Conservation (phyloP, 2,888 invertebrate genomes). For the Nomada ferruginata region DNA sequence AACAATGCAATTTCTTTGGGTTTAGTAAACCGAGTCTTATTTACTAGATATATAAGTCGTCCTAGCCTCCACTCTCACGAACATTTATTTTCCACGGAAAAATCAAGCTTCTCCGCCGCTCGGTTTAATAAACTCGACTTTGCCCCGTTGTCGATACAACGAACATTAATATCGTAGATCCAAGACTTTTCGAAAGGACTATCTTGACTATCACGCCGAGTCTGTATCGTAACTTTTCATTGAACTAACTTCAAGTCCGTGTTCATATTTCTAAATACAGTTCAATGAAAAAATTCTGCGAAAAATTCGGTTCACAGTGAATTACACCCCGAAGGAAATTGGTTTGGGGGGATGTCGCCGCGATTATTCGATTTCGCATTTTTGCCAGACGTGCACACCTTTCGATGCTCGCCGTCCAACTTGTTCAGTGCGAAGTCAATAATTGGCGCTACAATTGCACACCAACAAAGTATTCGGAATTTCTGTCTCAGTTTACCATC, state of each 20-base stretch:
- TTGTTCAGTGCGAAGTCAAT: background rate
- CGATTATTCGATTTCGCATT: background rate
- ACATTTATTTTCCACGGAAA: background rate
- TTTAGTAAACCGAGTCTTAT: too few species aligned
- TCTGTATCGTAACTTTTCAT: too few species aligned
- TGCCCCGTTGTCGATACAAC: background rate
- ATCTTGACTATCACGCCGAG: too few species aligned
- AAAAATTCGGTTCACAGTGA: too few species aligned
- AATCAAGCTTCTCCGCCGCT: background rate
- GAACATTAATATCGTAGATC: background rate
- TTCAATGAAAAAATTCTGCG: too few species aligned
- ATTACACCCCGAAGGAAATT: too few species aligned
- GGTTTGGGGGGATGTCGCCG: background rate
- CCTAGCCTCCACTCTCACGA: too few species aligned
- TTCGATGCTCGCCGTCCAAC: background rate
- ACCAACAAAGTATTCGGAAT: slow-evolving; percentile 1
- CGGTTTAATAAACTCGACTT: slow-evolving; percentile 8
- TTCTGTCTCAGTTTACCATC: slow-evolving; percentile 37
- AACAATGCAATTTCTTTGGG: too few species aligned
- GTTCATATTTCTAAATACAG: too few species aligned
- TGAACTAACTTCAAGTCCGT: too few species aligned
- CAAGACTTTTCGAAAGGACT: background rate
- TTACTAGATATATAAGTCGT: too few species aligned
- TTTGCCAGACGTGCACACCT: background rate
- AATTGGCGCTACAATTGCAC: background rate